A percentile compares a stretch with the other conserved stretches of the same genome.
Evolutionary conservation across 2,797 vertebrate species (phyloP).

Genomic region (Emys orbicularis): DNA sequence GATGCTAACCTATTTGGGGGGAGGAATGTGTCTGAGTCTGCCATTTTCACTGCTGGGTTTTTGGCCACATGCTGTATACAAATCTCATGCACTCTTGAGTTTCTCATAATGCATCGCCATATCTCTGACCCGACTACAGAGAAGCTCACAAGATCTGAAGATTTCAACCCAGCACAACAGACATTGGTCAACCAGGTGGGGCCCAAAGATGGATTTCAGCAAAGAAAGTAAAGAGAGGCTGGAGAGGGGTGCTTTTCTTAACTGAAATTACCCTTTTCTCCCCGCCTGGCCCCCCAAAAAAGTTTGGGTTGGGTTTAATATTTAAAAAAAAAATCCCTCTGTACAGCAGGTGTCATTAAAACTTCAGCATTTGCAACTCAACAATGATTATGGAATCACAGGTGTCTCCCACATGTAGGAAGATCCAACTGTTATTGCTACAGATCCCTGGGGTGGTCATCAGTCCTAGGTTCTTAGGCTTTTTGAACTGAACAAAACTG

Average conservation of each 20-base stretch:
- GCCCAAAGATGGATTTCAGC: background rate
- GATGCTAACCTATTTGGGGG: background rate
- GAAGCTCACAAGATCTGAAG: background rate
- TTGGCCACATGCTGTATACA: background rate
- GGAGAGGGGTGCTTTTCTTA: background rate
- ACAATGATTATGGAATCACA: background rate
- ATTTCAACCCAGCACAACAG: background rate
- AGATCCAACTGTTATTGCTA: background rate
- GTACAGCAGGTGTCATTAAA: background rate
- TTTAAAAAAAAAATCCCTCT: background rate
- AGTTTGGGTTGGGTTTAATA: background rate
- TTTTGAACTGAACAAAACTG: background rate
- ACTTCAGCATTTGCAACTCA: background rate
- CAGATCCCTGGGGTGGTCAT: background rate
- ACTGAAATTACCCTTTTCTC: background rate
- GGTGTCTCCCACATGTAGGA: background rate
- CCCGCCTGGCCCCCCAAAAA: too few relatives aligned
- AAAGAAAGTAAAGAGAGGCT: background rate
- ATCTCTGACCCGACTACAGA: background rate
- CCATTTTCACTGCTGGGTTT: background rate
- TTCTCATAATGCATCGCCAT: background rate
- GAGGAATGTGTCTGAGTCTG: background rate
- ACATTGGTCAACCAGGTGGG: background rate
- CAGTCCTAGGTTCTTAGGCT: background rate
- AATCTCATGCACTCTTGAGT: background rate